A percentile compares a stretch with the other conserved stretches of the same genome.
Evolutionary conservation across 2,797 vertebrate species (phyloP).

Genomic region (Sebastes taczanowskii): DNA sequence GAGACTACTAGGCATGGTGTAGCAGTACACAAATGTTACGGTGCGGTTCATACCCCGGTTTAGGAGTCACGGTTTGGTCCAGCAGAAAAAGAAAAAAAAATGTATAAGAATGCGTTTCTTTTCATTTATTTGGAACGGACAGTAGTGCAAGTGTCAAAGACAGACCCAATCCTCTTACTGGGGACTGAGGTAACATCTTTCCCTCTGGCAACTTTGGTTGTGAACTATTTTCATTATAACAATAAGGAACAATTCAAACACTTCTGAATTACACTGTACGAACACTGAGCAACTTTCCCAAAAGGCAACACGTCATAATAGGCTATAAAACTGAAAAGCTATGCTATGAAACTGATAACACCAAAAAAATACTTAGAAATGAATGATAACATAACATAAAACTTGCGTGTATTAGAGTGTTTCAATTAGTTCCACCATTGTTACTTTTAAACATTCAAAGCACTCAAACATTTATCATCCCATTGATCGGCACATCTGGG

Average conservation of each 20-base stretch:
- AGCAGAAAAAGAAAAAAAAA: neutral
- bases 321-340: neutral
- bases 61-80: neutral
- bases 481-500: neutral
- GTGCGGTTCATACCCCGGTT: neutral
- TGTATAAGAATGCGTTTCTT: neutral
- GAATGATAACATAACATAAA: rapidly evolving
- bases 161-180: neutral
- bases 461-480: neutral
- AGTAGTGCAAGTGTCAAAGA: neutral
- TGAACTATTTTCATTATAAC: neutral
- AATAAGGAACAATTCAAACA: neutral
- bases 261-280: neutral
- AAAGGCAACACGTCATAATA: neutral
- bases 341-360: neutral
- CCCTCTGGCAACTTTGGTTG: neutral
- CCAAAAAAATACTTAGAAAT: neutral
- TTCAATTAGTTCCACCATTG: neutral
- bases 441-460: neutral
- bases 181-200: neutral
- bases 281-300: neutral
- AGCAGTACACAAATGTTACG: neutral
- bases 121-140: neutral
- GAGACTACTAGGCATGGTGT: neutral
- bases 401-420: neutral